Base-by-base conservation (phyloP, 2,888 invertebrate species). In the Thereva unica region DNA sequence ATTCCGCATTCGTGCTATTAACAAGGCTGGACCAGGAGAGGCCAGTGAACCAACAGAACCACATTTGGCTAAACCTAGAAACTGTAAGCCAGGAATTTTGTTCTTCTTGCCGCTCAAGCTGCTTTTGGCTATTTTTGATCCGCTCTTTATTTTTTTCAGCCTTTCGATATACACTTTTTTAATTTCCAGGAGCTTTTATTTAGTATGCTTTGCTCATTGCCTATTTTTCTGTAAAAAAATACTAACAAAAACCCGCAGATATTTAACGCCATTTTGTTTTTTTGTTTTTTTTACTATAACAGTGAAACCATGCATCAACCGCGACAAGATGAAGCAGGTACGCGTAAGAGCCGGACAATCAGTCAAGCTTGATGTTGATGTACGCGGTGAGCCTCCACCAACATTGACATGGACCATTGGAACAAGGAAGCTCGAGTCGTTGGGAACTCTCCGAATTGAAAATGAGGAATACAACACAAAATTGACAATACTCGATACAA, bases 311-410 rank as follows among this genome's bases (percentile, higher is more conserved):
- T 86, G 86, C 73, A 98, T 99, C 78, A 96, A 97, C 80, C 90
- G 97, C 69, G 95, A 95, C 72, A 95, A 96, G 82, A 85, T 97
- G 80, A 89, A 92, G 69, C 89, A 91, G 1, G 85, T 95, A 0
- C 91, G 92, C 76, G 90, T 97, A 4, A 90, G 96, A 73, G 94
- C 95, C 34, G 96, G 97, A 0, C 91, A 94, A 76, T 84, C 89
- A 7, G 90, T 97, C 74, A 94, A 92, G 75, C 85, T 97, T 74
- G 95, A 96, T 77, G 95, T 98, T 3, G 94, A 96, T 79, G 92
- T 96, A 72, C 90, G 92, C 78, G 99, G 98, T 77, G 98, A 99
- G 83, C 99, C 99, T 57, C 91, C 95, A 76, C 98, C 99, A 81
- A 89, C 88, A 71, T 87, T 92, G 73, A 90, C 88, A 5, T 95